Base-by-base conservation (phyloP, 2,113 vertebrate genomes). In the Pangasianodon gigas region DNA sequence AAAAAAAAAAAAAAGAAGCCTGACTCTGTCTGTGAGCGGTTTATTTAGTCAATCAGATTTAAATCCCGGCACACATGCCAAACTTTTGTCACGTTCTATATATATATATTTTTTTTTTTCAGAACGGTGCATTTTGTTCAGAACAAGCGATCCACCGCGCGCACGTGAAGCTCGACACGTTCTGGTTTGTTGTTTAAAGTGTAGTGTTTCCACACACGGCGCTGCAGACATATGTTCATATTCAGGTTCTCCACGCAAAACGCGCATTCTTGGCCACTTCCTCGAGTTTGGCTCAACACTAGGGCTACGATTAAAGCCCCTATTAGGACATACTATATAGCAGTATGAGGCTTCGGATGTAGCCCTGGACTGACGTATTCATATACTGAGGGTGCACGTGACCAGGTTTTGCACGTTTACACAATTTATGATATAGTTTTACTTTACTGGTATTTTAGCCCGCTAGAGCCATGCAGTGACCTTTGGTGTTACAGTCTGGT, bases 101-200 rank as follows among this genome's bases (percentile, higher is more conserved):
- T 52, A 14, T 13, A 0, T 93, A 94, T 92, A 90, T 90, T 92
- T 95, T 94, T 71, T 86, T 93, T 88, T 60, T 89, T 90, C 89
- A 13, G 44, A 89, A 92, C 90, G 48, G 80, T 37, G 56, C 4
- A 86, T 74, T 92, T 85, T 93, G 37, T 84, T 87, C 88, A 92
- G 93, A 92, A 93, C 93, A 90, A 89, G 81, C 84, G 92, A 32
- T 88, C 92, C 91, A 92, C 93, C 18, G 91, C 92, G 90, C 84
- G 44, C 48, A 79, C 56, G 67, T 82, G 87, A 81, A 48, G n/a
- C 84, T 88, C 71, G 52, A 81, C 81, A 82, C 80, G 75, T 87
- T 79, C 77, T 58, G 82, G 32, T 14, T 29, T 54, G 79, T 54
- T 56, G 32, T 32, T 52, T 16, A 80, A 80, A 54, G 51, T 82